A percentile compares a stretch with the other conserved stretches of the same genome.
Conservation (phyloP, 2,113 vertebrate genomes). For the Aspiorhynchus laticeps region DNA sequence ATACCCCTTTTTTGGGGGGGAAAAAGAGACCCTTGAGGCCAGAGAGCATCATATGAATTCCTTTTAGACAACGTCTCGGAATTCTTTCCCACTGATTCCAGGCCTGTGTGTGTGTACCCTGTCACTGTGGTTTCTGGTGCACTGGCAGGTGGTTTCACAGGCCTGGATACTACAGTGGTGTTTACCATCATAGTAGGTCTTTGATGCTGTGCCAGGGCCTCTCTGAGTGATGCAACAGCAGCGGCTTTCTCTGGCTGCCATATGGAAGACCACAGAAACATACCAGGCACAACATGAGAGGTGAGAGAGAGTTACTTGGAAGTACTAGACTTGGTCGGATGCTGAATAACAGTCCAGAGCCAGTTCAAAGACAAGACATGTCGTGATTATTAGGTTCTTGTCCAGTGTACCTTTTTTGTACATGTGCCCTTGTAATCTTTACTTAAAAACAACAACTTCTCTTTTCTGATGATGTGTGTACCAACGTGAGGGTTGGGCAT, state of each 20-base stretch:
- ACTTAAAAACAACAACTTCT: not conserved
- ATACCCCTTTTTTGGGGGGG: not conserved
- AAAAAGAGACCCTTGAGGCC: not conserved
- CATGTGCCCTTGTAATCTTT: not conserved
- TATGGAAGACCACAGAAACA: constrained; percentile 30
- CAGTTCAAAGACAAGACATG: constrained; percentile 4
- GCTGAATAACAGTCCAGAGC: constrained; percentile 37
- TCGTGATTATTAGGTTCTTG: no score
- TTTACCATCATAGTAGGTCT: constrained; percentile 52
- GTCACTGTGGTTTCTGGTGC: constrained; percentile 44
- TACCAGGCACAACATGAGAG: not conserved
- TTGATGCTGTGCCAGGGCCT: constrained; percentile 43
- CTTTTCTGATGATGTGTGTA: not conserved
- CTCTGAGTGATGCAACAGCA: constrained; percentile 46
- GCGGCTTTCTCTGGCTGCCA: constrained; percentile 18
- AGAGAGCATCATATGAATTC: not conserved
- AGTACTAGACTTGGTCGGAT: constrained; percentile 30
- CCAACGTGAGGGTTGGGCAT: not conserved
- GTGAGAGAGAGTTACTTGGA: not conserved
- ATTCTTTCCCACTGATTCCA: constrained; percentile 29
- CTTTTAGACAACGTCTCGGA: constrained; percentile 28
- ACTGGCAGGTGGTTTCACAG: constrained; percentile 48
- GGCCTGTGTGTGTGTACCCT: constrained; percentile 18
- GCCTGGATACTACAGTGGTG: constrained; percentile 58
- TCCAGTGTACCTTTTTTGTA: not conserved